Percentiles rank a stretch among this genome's conserved stretches.
phyloP scores from a whole-genome alignment of 2,113 vertebrate genomes.

The Delphinus delphis region DNA sequence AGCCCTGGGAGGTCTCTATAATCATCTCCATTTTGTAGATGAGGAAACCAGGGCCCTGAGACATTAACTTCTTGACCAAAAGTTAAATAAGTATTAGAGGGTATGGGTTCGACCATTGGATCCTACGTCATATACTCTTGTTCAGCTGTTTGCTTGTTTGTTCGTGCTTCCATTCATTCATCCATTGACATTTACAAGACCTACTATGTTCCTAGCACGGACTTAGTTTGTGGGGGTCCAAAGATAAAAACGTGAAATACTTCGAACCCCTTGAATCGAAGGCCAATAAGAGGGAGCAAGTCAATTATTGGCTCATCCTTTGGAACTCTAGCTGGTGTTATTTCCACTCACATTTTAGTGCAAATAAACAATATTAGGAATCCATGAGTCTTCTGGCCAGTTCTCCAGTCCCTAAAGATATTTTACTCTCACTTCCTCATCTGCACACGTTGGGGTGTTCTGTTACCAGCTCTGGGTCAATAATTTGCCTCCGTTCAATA shows the following conservation, averaged over 20 bases:
- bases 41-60: not conserved
- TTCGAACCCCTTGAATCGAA: not conserved
- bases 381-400: not conserved
- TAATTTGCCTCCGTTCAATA: not conserved
- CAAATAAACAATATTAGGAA: not conserved
- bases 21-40: not conserved
- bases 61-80: not conserved
- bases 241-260: not conserved
- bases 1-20: not conserved
- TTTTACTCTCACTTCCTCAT: not conserved
- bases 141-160: not conserved
- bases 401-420: not conserved
- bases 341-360: slow-evolving; percentile 25
- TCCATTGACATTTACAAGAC: not conserved
- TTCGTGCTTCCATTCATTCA: not conserved
- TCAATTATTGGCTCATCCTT: not conserved
- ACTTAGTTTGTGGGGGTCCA: not conserved
- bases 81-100: not conserved
- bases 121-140: not conserved
- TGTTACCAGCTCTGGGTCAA: not conserved
- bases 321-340: not conserved
- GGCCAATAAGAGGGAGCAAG: not conserved
- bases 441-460: not conserved
- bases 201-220: not conserved
- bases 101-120: not conserved